Evolutionary conservation across 1,140 invertebrate genomes (phyloP).

Genomic region (Cylas formicarius): DNA sequence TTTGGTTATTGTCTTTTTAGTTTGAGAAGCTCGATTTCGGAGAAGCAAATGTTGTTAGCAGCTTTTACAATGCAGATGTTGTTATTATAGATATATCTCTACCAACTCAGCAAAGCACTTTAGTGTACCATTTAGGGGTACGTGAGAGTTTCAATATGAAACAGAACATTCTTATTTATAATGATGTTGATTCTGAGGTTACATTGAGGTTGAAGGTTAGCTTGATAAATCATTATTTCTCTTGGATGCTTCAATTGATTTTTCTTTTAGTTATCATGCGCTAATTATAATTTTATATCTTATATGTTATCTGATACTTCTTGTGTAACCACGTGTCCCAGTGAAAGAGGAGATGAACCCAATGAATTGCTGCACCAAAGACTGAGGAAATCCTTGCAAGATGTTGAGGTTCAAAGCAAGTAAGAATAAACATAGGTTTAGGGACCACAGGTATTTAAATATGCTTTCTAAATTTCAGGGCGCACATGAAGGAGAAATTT

Average conservation of each 20-base stretch:
- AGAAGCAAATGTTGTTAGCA: conserved; percentile 75
- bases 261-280: conserved; percentile 71
- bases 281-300: conserved; percentile 80
- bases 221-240: conserved; percentile 8
- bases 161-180: conserved; percentile 91
- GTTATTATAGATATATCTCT: conserved; percentile 93
- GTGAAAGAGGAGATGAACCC: conserved; percentile 31
- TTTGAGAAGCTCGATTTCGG: conserved; percentile 84
- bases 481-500: conserved; percentile 98
- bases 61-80: conserved; percentile 96
- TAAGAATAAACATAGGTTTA: conserved; percentile 40
- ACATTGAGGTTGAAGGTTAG: conserved; percentile 76
- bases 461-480: conserved; percentile 49
- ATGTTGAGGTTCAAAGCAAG: conserved; percentile 92
- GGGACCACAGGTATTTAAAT: neutral
- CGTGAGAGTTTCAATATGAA: conserved; percentile 98
- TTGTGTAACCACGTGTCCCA: conserved; percentile 62
- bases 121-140: conserved; percentile 96
- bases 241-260: conserved; percentile 8
- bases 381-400: conserved; percentile 78
- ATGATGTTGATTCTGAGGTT: conserved; percentile 81
- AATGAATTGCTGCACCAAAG: conserved; percentile 45
- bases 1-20: conserved; percentile 45
- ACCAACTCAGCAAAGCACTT: conserved; percentile 78
- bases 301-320: conserved; percentile 65